Evolutionary conservation across 2,888 invertebrate genomes (phyloP), one percentile per base, ranked within the genome.

Genomic region (Cheilosia urbana): DNA sequence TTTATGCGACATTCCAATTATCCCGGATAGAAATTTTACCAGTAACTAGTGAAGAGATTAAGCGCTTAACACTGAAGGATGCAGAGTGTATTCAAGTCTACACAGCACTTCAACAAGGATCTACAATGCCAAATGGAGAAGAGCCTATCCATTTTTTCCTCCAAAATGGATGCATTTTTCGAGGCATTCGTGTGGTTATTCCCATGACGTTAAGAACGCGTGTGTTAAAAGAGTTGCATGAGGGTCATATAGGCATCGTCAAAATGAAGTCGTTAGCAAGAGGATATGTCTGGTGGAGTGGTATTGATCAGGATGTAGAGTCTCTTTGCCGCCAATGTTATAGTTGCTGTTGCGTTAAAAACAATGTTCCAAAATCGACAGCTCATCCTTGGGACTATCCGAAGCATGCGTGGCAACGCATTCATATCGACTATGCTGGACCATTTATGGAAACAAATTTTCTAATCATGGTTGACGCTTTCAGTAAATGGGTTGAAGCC

Each of bases 401-500:
- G 17, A 57, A 57, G 30, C 7, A 34, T 34, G 17, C 71, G 15
- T 58, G 71, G 49, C 49, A 79, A 11, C 62, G 71, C 34, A 15
- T 79, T 5, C 63, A 45, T n/a, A 57, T 78, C 13, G 75, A 68
- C 19, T 63, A 75, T 17, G 63, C 55, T 57, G 63, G 68, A 7
- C 73, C 60, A 19, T 80, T 73, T 58, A 60, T 73, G 80, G 55
- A 78, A 42, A 66, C 73, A 13, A 34, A 66, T 21, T 40, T 62
- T 55, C 40, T 82, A 17, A 49, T 77, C 15, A 47, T 73, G 1
- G 69, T 78, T 15, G 83, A 83, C 19, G 73, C 49, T 17, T 60
- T 58, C 40, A 49, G 72, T 19, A 83, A 77, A 13, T 83, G 68
- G 71, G 42, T 82, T 15, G 72, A 82, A 71, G 77, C 57, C 17